phyloP scores from a whole-genome alignment of 2,888 invertebrate genomes.

The Calameuta pallipes region DNA sequence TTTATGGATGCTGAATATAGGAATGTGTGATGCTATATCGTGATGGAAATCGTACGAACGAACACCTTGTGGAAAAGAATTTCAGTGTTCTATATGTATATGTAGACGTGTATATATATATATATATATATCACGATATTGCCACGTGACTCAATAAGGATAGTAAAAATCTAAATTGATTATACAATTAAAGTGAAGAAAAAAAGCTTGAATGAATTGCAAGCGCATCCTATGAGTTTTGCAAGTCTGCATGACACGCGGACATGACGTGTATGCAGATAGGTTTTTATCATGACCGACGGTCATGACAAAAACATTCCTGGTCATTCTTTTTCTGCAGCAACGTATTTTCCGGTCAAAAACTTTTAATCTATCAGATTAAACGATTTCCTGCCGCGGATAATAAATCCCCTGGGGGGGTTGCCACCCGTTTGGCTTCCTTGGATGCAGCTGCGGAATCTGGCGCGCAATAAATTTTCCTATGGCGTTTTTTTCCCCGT shows the following conservation, averaged over 20 bases:
- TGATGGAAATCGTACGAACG: background rate
- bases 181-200: background rate
- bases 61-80: background rate
- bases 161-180: background rate
- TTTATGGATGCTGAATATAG: conserved; percentile 30
- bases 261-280: background rate
- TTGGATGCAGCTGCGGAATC: background rate
- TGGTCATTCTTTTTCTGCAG: conserved; percentile 13
- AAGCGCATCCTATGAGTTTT: background rate
- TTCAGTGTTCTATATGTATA: too few species aligned
- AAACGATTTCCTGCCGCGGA: conserved; percentile 33
- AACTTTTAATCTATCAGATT: conserved; percentile 42
- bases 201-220: background rate
- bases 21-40: background rate
- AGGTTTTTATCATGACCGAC: background rate
- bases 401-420: conserved; percentile 24
- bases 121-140: background rate
- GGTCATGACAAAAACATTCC: background rate
- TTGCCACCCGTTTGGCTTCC: background rate
- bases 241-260: background rate
- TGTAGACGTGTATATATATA: too few species aligned
- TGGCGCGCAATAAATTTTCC: conserved; percentile 28
- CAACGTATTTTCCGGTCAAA: conserved; percentile 30
- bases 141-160: background rate
- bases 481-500: conserved; percentile 12